Evolutionary conservation across 2,113 vertebrate species (phyloP).

Genomic region (Psittacus erithacus): DNA sequence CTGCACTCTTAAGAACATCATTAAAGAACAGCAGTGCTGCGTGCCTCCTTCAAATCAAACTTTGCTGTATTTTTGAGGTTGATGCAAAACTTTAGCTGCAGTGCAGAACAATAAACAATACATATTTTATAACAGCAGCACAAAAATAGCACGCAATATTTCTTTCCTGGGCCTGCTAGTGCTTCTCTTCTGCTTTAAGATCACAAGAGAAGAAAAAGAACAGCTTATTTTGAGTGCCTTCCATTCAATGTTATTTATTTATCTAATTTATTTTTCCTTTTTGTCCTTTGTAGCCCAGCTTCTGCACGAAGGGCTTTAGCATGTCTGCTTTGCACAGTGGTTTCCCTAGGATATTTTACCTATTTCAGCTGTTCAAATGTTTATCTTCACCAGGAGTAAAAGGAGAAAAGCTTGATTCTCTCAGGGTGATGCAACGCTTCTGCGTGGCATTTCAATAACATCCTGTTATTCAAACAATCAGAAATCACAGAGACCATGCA

Average conservation of each 20-base stretch:
- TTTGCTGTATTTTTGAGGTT: conserved; percentile 61
- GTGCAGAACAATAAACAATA: conserved; percentile 67
- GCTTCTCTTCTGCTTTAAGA: conserved; percentile 61
- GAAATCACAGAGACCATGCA: conserved; percentile 45
- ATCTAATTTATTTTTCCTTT: conserved; percentile 36
- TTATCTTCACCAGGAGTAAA: conserved; percentile 56
- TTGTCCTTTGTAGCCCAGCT: neutral
- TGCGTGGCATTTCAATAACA: conserved; percentile 53
- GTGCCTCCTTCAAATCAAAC: conserved; percentile 65
- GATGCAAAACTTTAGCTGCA: conserved; percentile 69
- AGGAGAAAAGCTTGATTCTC: conserved; percentile 54
- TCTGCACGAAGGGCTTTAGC: neutral
- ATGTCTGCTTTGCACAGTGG: neutral
- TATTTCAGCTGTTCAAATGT: conserved; percentile 49
- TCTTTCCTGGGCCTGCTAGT: conserved; percentile 46
- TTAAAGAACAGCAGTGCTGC: conserved; percentile 10
- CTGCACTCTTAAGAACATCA: conserved; percentile 13
- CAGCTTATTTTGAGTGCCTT: neutral
- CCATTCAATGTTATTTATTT: neutral
- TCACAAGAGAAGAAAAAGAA: conserved; percentile 63
- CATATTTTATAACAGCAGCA: conserved; percentile 66
- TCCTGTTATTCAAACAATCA: conserved; percentile 66
- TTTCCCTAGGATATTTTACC: conserved; percentile 43
- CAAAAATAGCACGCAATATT: conserved; percentile 72
- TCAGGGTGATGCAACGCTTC: conserved; percentile 29